Evolutionary conservation across 2,797 vertebrate species (phyloP), one percentile per base, ranked within the genome.

Genomic region (Dendrocincla fuliginosa): DNA sequence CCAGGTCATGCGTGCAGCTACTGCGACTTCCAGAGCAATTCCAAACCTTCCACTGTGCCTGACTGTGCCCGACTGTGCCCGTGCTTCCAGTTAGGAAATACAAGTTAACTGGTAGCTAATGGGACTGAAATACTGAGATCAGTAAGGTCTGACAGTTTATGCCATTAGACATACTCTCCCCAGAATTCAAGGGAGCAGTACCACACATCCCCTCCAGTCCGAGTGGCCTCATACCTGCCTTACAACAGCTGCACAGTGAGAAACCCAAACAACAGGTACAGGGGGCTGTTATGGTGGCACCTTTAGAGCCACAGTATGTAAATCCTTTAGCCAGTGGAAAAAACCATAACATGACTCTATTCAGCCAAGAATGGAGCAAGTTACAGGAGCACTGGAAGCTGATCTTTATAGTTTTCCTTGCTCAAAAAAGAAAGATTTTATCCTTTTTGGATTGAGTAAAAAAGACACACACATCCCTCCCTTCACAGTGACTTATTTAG

Each of bases 121-220:
- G 4, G 24, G 20, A 56, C 4, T 22, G 71, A 91, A 80, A 39
- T 23, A 60, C 5, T 3, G 9, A 42, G 39, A 42, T 28, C 59
- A 46, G 30, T 11, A 84, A 76, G 37, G 47, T 70, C 57, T 5
- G 4, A 7, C 1, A 2, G 42, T 84, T 32, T 42, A 67, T 6
- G 44, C 13, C 14, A 65, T 27, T 19, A 57, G 65, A 73, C 11
- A 27, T 2, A 18, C 9, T 52, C 7, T 71, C 13, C 37, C 18
- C n/a, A 35, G 64, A 80, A 91, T 52, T 60, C 55, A 67, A 65
- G 56, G 28, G 25, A 52, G 19, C 4, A 30, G 57, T 18, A 35
- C 41, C 13, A 69, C 42, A 37, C 0, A 10, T 25, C 3, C 4
- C 30, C 15, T 6, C 3, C 28, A 9, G 16, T 23, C 24, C 1